Evolutionary conservation across 1,140 invertebrate species (phyloP).

Genomic region (Orchestia grillus): DNA sequence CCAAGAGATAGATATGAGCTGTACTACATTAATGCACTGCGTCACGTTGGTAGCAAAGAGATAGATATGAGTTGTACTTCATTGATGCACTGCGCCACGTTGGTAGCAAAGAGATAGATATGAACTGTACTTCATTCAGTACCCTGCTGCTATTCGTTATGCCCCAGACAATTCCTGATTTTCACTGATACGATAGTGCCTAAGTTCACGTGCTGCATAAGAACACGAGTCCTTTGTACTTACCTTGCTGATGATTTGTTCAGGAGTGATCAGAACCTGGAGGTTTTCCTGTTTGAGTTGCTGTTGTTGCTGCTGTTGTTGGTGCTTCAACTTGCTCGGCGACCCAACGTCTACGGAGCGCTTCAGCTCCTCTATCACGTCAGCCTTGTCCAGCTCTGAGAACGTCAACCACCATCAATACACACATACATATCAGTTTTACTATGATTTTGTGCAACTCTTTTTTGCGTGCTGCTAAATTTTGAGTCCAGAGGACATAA

Average conservation of each 20-base stretch:
- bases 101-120: neutral
- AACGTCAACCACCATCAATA: neutral
- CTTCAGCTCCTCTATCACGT: constrained; percentile 90
- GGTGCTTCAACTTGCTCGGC: constrained; percentile 90
- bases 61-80: too few species aligned
- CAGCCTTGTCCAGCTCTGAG: constrained; percentile 76
- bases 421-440: neutral
- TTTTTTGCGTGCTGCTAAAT: neutral
- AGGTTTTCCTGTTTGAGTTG: constrained; percentile 81
- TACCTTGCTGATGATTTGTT: constrained; percentile 90
- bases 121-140: neutral
- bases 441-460: neutral
- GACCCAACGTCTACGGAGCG: constrained; percentile 90
- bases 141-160: neutral
- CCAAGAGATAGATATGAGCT: too few species aligned
- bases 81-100: too few species aligned
- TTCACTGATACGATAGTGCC: neutral
- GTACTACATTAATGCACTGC: too few species aligned
- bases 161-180: neutral
- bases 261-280: constrained; percentile 84
- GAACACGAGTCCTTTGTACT: constrained; percentile 62
- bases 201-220: neutral
- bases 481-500: neutral
- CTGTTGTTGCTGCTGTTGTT: constrained; percentile 73
- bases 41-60: too few species aligned